Percentiles rank a stretch among this genome's conserved stretches.
These are phyloP conservation scores for Eulemur rufifrons DNA, from an alignment of 2,113 vertebrate genomes.

Conservation along the genomic window DNA sequence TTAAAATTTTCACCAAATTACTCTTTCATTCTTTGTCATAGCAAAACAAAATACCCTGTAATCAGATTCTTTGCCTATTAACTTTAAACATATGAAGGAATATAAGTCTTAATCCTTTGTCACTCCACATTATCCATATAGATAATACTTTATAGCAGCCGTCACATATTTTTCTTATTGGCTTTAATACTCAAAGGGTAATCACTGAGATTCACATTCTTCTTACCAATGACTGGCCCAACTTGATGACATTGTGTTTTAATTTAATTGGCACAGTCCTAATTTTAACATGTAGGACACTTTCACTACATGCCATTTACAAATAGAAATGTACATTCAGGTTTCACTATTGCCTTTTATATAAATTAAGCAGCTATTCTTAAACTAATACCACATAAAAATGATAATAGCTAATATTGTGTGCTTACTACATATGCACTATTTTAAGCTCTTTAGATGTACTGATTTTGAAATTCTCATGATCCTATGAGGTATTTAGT, in stretches of 20 bases:
- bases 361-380: neutral
- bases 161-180: neutral
- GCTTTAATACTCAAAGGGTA: neutral
- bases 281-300: neutral
- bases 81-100: neutral
- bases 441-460: neutral
- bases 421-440: neutral
- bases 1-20: neutral
- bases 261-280: neutral
- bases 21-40: neutral
- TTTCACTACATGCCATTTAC: neutral
- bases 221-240: neutral
- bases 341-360: neutral
- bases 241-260: neutral
- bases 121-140: neutral
- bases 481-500: neutral
- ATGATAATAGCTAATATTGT: neutral
- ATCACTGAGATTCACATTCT: neutral
- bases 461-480: neutral
- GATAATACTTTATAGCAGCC: neutral
- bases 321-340: neutral
- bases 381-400: neutral
- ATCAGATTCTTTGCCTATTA: neutral
- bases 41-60: neutral
- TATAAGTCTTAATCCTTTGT: neutral